phyloP scores from a whole-genome alignment of 1,140 invertebrate genomes.

The Platyura marginata region DNA sequence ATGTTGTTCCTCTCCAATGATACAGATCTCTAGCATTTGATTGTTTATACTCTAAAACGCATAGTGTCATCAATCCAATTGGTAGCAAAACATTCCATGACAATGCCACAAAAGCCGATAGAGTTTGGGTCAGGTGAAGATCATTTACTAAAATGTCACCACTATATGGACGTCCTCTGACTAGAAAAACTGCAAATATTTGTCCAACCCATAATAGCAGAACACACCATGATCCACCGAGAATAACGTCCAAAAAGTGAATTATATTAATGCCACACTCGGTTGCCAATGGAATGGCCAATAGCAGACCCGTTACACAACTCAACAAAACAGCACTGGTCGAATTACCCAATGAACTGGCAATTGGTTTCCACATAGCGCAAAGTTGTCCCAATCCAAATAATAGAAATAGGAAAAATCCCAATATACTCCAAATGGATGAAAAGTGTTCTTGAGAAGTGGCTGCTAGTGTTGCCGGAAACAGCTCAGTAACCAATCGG shows the following conservation, averaged over 20 bases:
- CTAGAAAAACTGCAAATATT: slow-evolving; percentile 60
- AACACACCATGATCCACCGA: slow-evolving; percentile 73
- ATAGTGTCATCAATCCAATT: slow-evolving; percentile 47
- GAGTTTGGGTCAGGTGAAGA: slow-evolving; percentile 30
- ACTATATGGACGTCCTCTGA: slow-evolving; percentile 65
- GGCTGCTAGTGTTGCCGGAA: slow-evolving; percentile 62
- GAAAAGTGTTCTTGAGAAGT: slow-evolving; percentile 29
- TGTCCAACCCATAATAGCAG: slow-evolving; percentile 58
- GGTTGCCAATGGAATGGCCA: slow-evolving; percentile 76
- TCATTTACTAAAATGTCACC: slow-evolving; percentile 63
- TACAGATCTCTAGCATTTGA: slow-evolving; percentile 21
- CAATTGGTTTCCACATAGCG: slow-evolving; percentile 33
- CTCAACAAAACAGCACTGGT: slow-evolving; percentile 74
- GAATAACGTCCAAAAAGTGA: slow-evolving; percentile 66
- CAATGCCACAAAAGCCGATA: slow-evolving; percentile 59
- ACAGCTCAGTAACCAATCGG: slow-evolving; percentile 64
- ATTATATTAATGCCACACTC: slow-evolving; percentile 71
- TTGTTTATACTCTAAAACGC: slow-evolving; percentile 19
- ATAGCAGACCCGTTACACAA: slow-evolving; percentile 59
- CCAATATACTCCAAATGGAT: slow-evolving; percentile 65
- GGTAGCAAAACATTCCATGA: slow-evolving; percentile 76
- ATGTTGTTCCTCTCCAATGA: slow-evolving; percentile 26
- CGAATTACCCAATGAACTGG: slow-evolving; percentile 58
- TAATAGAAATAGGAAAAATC: slow-evolving; percentile 66
- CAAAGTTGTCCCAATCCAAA: slow-evolving; percentile 72